A percentile compares a stretch with the other conserved stretches of the same genome.
These are phyloP conservation scores for Calidris pygmaea DNA, from an alignment of 2,113 vertebrate genomes.

Conservation along the genomic window DNA sequence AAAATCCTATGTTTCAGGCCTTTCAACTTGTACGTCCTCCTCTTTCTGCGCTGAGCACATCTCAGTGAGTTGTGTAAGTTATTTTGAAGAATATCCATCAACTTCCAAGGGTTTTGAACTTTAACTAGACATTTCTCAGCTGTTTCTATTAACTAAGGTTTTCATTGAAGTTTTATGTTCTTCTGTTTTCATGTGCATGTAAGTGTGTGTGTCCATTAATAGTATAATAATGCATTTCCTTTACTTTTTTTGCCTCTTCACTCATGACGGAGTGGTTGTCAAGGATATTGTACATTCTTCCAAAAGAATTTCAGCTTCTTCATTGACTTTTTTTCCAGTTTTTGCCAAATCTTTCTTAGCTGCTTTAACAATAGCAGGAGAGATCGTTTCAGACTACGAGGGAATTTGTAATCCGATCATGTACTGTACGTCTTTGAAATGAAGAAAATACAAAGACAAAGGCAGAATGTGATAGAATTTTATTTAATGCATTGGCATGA, in stretches of 20 bases:
- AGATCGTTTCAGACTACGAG: not conserved
- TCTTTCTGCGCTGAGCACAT: not conserved
- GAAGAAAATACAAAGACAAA: slow-evolving; percentile 23
- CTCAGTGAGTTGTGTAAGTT: not conserved
- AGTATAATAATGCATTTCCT: not conserved
- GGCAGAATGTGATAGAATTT: slow-evolving; percentile 33
- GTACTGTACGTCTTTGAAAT: not conserved
- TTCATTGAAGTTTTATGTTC: not conserved
- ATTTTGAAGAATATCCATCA: not conserved
- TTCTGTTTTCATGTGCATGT: not conserved
- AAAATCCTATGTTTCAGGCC: not conserved
- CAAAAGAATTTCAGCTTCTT: not conserved
- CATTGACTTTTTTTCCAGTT: not conserved
- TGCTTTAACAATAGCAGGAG: not conserved
- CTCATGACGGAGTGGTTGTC: not conserved
- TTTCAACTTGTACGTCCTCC: not conserved
- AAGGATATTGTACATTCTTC: not conserved
- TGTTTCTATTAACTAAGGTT: not conserved
- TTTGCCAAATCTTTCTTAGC: not conserved
- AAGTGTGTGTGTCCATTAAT: not conserved
- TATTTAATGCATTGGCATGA: slow-evolving; percentile 47
- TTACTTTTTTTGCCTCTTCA: not conserved
- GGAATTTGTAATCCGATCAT: slow-evolving; percentile 4
- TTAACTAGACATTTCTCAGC: not conserved
- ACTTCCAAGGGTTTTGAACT: not conserved